Evolutionary conservation across 2,888 invertebrate species (phyloP).

Genomic region (Aproaerema taeniolella): DNA sequence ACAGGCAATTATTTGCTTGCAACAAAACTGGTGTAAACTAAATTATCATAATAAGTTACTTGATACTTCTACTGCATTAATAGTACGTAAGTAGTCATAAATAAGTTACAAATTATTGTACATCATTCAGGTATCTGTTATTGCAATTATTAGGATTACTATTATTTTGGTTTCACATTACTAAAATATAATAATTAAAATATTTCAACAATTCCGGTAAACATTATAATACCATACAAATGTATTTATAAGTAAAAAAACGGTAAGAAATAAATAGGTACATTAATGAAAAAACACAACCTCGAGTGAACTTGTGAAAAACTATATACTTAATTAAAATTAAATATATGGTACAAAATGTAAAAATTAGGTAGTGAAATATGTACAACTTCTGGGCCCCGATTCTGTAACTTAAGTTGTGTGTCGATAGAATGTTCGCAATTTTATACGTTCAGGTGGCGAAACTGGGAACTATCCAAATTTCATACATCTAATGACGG

Average conservation of each 20-base stretch:
- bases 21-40: too few relatives aligned
- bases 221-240: slow-evolving; percentile 12
- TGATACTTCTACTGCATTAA: too few relatives aligned
- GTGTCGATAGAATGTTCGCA: not conserved
- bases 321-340: slow-evolving; percentile 21
- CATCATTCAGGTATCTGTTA: slow-evolving; percentile 58
- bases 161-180: slow-evolving; percentile 35
- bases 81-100: too few relatives aligned
- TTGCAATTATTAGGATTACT: slow-evolving; percentile 34
- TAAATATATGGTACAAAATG: slow-evolving; percentile 16
- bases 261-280: slow-evolving; percentile 20
- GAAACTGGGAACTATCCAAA: not conserved
- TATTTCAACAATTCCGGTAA: slow-evolving; percentile 5
- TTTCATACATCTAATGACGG: not conserved
- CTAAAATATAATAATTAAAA: slow-evolving; percentile 15
- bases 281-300: slow-evolving; percentile 47
- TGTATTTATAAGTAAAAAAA: slow-evolving; percentile 11
- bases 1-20: too few relatives aligned
- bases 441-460: not conserved
- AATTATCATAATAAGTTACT: too few relatives aligned
- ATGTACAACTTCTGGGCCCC: not conserved
- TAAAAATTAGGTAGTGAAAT: not conserved
- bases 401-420: not conserved
- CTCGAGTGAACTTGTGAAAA: slow-evolving; percentile 59
- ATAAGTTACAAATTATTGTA: slow-evolving; percentile 49